phyloP scores from a whole-genome alignment of 2,888 invertebrate genomes.

The Orthosia gothica region DNA sequence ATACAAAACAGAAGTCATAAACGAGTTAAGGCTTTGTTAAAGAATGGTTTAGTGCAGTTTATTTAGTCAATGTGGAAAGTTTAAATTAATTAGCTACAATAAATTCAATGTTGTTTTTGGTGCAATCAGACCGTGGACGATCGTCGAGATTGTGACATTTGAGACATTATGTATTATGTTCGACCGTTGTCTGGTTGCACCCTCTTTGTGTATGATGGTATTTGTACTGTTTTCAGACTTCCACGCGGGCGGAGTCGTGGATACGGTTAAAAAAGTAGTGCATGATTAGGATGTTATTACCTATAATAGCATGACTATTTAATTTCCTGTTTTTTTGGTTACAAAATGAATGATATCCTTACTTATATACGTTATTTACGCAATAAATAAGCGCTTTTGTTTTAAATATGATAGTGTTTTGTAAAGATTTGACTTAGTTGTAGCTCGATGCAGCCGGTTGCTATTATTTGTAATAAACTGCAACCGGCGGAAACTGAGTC shows the following conservation, averaged over 20 bases:
- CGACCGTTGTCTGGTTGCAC: constrained; percentile 14
- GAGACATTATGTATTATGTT: background rate
- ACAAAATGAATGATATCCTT: constrained; percentile 46
- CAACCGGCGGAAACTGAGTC: constrained; percentile 13
- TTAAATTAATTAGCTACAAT: constrained; percentile 2
- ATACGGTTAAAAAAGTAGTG: constrained; percentile 31
- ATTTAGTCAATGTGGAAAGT: constrained; percentile 10
- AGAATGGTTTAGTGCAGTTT: constrained; percentile 16
- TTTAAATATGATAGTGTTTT: constrained; percentile 31
- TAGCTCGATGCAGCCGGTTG: constrained; percentile 21
- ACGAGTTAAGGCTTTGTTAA: constrained; percentile 30
- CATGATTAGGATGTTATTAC: constrained; percentile 46
- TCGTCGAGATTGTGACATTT: constrained; percentile 9
- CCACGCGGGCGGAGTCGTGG: constrained; percentile 11
- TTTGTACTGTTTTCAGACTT: constrained; percentile 40
- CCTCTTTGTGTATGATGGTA: constrained; percentile 21
- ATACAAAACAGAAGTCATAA: constrained; percentile 26
- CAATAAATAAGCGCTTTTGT: constrained; percentile 20
- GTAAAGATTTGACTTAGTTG: constrained; percentile 29
- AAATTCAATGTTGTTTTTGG: constrained; percentile 15
- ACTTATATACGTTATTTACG: constrained; percentile 12
- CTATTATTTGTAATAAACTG: constrained; percentile 19
- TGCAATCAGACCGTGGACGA: constrained; percentile 17
- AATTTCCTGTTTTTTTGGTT: constrained; percentile 42
- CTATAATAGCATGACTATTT: constrained; percentile 41